A percentile compares a stretch with the other conserved stretches of the same genome.
These are phyloP conservation scores for Chamaetylas fuelleborni DNA, from an alignment of 2,113 vertebrate genomes.

Conservation along the genomic window DNA sequence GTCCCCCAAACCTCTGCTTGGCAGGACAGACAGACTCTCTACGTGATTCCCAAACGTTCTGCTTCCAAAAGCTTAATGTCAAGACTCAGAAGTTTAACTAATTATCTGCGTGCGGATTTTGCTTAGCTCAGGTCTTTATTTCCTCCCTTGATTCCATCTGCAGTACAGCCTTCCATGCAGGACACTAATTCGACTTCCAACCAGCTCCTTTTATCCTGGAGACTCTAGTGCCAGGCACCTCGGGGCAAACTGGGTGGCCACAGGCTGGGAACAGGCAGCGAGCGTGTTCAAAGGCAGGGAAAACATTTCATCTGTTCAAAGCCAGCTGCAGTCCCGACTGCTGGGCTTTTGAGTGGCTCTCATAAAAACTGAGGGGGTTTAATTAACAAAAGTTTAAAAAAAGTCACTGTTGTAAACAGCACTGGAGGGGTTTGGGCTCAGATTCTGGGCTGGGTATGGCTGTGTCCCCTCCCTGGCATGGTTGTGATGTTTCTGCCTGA, in stretches of 20 bases:
- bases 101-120: not conserved
- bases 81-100: not conserved
- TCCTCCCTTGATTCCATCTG: conserved; percentile 15
- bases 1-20: not conserved
- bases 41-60: not conserved
- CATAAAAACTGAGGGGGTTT: not conserved
- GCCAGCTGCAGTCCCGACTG: not conserved
- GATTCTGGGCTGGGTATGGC: not conserved
- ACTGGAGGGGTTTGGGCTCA: not conserved
- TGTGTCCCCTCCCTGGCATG: not conserved
- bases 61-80: not conserved
- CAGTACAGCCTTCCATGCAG: not conserved
- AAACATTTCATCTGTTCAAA: conserved; percentile 29
- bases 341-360: not conserved
- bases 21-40: not conserved
- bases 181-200: conserved; percentile 24
- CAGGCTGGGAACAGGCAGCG: not conserved
- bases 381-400: not conserved
- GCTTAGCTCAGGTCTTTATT: conserved; percentile 45
- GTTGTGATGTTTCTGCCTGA: not conserved
- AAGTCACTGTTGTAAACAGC: not conserved
- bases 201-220: conserved; percentile 19
- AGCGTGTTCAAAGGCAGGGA: conserved; percentile 5
- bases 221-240: not conserved
- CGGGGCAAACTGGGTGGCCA: conserved; percentile 43